Percentiles rank a stretch among this genome's conserved stretches.
Evolutionary conservation across 2,113 vertebrate species (phyloP).

Genomic region (Labeo catla): DNA sequence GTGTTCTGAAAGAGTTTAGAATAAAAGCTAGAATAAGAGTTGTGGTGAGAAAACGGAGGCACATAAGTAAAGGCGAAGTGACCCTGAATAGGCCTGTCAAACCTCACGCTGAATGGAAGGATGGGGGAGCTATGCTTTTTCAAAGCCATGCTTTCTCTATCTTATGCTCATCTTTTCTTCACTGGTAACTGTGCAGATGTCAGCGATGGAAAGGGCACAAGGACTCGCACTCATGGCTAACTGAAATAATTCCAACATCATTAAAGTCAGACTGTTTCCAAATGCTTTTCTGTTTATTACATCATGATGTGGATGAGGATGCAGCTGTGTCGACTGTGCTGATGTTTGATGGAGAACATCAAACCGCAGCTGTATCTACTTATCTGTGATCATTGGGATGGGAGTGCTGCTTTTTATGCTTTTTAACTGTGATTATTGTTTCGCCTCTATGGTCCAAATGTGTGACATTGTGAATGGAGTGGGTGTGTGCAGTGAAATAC

Average conservation of each 20-base stretch:
- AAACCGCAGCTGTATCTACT: not conserved
- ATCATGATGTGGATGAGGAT: not conserved
- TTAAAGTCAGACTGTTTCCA: constrained; percentile 27
- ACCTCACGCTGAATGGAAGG: no score
- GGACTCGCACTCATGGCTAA: constrained; percentile 23
- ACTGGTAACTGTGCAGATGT: not conserved
- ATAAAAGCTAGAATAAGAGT: no score
- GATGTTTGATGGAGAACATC: not conserved
- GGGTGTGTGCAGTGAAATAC: not conserved
- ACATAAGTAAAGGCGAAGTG: no score
- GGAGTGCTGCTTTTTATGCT: not conserved
- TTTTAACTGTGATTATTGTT: not conserved
- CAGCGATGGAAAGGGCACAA: not conserved
- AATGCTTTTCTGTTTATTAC: not conserved
- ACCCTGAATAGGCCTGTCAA: no score
- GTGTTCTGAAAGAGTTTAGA: no score
- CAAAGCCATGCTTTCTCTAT: no score
- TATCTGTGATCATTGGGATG: not conserved
- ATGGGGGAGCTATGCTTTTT: no score
- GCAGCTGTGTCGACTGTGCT: not conserved
- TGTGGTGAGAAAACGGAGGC: no score
- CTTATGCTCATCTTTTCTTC: no score
- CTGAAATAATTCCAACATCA: constrained; percentile 22
- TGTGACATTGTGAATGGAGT: not conserved
- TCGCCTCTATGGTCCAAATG: not conserved